These are phyloP conservation scores for Catalaphyllia jardinei DNA, from an alignment of 64 coral and sea anemone species.

Conservation along the genomic window DNA sequence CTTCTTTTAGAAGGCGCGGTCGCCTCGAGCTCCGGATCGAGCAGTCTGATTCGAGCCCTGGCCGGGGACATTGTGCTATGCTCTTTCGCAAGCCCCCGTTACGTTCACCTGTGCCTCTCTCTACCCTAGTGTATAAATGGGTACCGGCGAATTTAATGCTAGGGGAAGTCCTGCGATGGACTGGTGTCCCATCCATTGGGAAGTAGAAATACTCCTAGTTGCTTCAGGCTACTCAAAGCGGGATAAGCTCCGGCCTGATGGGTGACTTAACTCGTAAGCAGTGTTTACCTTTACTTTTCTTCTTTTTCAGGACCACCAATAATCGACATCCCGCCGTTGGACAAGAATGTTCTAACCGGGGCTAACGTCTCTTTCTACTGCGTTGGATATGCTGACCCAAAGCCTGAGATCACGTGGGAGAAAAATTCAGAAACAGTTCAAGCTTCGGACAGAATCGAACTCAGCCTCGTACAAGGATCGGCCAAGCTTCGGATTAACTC, in stretches of 20 bases:
- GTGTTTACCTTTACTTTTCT: neutral
- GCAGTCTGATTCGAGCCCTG: too few species aligned
- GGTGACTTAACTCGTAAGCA: too few species aligned
- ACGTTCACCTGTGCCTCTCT: too few species aligned
- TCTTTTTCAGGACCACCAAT: conserved; percentile 48
- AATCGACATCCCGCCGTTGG: conserved; percentile 49
- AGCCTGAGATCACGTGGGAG: conserved; percentile 51
- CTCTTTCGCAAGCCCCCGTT: too few species aligned
- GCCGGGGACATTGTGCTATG: too few species aligned
- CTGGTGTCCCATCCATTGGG: too few species aligned
- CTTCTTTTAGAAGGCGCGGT: too few species aligned
- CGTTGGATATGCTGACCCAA: conserved; percentile 46
- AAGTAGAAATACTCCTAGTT: neutral
- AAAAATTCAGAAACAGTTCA: conserved; percentile 36
- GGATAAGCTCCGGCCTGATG: neutral
- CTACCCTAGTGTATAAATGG: too few species aligned
- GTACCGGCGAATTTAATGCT: too few species aligned
- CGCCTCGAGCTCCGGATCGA: too few species aligned
- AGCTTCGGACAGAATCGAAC: neutral
- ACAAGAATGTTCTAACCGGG: conserved; percentile 65
- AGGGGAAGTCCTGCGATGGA: too few species aligned
- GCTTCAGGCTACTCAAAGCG: neutral
- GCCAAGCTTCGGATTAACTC: neutral
- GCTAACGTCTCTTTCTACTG: conserved; percentile 68
- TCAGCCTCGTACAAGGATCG: neutral